phyloP scores from a whole-genome alignment of 2,113 vertebrate species.

The Syngnathus scovelli region DNA sequence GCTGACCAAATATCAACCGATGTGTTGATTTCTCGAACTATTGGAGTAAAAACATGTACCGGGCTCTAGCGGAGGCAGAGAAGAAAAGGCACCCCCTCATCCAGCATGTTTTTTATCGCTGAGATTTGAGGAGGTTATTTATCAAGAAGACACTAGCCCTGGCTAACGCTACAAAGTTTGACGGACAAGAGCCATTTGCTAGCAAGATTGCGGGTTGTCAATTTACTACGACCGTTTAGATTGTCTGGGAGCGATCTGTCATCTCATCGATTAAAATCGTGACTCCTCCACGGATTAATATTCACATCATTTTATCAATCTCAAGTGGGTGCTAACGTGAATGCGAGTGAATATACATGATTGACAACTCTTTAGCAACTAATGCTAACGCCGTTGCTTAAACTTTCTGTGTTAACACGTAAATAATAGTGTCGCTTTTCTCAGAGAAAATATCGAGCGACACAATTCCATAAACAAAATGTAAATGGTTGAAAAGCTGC shows the following conservation, averaged over 20 bases:
- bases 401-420: slow-evolving; percentile 9
- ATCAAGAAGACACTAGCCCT: slow-evolving; percentile 40
- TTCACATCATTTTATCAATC: neutral
- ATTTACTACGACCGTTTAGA: neutral
- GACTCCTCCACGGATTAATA: neutral
- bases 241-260: neutral
- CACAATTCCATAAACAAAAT: neutral
- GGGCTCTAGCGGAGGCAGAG: slow-evolving; percentile 12
- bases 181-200: slow-evolving; percentile 30
- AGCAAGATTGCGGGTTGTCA: slow-evolving; percentile 27
- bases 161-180: slow-evolving; percentile 61
- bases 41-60: slow-evolving; percentile 15
- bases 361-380: slow-evolving; percentile 21
- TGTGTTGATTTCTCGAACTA: slow-evolving; percentile 3
- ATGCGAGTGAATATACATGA: slow-evolving; percentile 7
- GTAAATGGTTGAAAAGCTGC: neutral
- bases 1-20: slow-evolving; percentile 19
- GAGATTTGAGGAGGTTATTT: slow-evolving; percentile 22
- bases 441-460: neutral
- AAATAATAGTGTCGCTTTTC: neutral
- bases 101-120: slow-evolving; percentile 13
- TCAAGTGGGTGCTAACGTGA: neutral
- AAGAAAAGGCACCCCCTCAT: slow-evolving; percentile 11
- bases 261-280: neutral
- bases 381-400: slow-evolving; percentile 40